Percentiles rank a stretch among this genome's conserved stretches.
Conservation (phyloP, 2,888 invertebrate genomes). For the Flexamia atlantica region DNA sequence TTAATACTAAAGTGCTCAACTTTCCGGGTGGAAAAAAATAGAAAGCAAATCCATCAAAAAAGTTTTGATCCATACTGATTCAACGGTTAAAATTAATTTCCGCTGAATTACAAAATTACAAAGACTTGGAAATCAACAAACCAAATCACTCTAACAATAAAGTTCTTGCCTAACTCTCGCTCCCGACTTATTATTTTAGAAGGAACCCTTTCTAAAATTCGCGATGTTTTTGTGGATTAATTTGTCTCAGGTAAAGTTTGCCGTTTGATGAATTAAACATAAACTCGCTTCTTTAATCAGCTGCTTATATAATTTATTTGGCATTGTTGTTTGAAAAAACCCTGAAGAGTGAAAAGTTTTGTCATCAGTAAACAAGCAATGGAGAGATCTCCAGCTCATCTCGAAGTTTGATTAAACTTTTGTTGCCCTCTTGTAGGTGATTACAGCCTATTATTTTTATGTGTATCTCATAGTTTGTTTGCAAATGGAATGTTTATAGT, state of each 20-base stretch:
- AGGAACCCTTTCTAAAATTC: conserved; percentile 28
- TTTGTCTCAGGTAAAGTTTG: conserved; percentile 56
- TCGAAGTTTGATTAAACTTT: conserved; percentile 13
- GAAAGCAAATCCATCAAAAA: too few species aligned
- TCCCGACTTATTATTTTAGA: conserved; percentile 44
- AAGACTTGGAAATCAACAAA: conserved; percentile 43
- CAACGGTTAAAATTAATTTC: neutral
- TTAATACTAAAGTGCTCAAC: too few species aligned
- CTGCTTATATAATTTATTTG: conserved; percentile 55
- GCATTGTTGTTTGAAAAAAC: conserved; percentile 41
- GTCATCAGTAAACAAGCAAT: conserved; percentile 25
- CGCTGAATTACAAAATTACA: neutral
- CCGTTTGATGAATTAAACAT: conserved; percentile 51
- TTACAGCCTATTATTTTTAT: too few species aligned
- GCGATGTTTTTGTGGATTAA: conserved; percentile 47
- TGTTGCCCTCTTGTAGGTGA: neutral
- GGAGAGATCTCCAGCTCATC: neutral
- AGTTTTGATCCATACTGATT: too few species aligned
- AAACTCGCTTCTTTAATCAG: conserved; percentile 54
- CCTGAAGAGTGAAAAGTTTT: conserved; percentile 34
- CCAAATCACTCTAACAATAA: conserved; percentile 22
- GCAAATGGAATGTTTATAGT: too few species aligned
- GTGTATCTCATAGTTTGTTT: too few species aligned
- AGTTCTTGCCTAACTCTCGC: conserved; percentile 6
- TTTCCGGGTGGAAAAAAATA: too few species aligned